Conservation (phyloP, 2,797 vertebrate genomes). For the Enteromius radiatus region DNA sequence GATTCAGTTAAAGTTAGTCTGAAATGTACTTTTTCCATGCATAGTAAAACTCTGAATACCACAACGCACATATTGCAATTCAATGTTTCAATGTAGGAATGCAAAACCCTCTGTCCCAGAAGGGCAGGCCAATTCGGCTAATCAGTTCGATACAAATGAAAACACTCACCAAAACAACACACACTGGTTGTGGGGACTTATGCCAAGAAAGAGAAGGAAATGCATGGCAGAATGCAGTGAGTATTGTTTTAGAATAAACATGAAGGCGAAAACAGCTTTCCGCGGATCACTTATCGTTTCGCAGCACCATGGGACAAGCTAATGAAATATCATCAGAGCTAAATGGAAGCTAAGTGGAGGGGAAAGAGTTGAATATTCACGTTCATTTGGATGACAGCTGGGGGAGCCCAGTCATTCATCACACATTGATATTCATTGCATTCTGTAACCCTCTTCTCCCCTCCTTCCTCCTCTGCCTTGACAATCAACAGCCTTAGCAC, state of each 20-base stretch:
- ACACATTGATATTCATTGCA: slow-evolving; percentile 81
- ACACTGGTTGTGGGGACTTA: background rate
- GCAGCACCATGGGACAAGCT: slow-evolving; percentile 69
- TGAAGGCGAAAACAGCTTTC: slow-evolving; percentile 59
- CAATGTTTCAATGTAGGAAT: background rate
- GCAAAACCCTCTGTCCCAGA: slow-evolving; percentile 7
- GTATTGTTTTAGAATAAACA: slow-evolving; percentile 56
- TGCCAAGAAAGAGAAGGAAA: slow-evolving; percentile 7
- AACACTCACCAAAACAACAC: slow-evolving; percentile 20
- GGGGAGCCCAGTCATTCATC: slow-evolving; percentile 76
- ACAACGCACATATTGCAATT: slow-evolving; percentile 22
- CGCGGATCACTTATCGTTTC: slow-evolving; percentile 62
- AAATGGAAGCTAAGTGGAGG: slow-evolving; percentile 82
- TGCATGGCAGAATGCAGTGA: slow-evolving; percentile 26
- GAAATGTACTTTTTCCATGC: slow-evolving; percentile 15
- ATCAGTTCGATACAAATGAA: slow-evolving; percentile 44
- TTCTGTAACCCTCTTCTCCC: slow-evolving; percentile 62
- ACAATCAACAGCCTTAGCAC: slow-evolving; percentile 82
- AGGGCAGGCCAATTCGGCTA: slow-evolving; percentile 9
- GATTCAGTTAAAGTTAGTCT: background rate
- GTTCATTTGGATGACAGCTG: slow-evolving; percentile 81
- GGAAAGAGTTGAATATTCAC: slow-evolving; percentile 82
- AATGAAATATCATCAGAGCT: slow-evolving; percentile 80
- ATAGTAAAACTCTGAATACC: slow-evolving; percentile 9
- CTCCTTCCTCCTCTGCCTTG: slow-evolving; percentile 65